Percentiles rank a stretch among this genome's conserved stretches.
These are phyloP conservation scores for Scylla paramamosain DNA, from an alignment of 1,140 invertebrate species.

Conservation along the genomic window DNA sequence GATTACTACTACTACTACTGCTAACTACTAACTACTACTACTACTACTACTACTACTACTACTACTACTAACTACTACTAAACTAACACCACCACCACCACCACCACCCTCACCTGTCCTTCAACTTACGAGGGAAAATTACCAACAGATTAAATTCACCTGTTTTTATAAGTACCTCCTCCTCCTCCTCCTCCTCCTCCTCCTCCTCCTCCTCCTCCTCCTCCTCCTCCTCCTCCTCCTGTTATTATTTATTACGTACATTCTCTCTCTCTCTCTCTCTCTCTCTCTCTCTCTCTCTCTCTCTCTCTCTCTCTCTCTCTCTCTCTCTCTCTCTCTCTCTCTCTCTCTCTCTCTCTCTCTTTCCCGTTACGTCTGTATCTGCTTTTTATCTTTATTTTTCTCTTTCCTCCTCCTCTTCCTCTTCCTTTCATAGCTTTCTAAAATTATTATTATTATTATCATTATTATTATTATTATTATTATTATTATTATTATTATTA, in stretches of 20 bases:
- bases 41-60: not conserved
- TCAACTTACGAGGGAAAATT: no score
- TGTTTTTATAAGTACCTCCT: no score
- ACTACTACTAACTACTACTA: no score
- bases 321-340: slow-evolving; percentile 37
- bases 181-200: no score
- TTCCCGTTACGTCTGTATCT: not conserved
- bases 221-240: not conserved
- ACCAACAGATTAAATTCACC: no score
- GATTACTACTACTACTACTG: not conserved
- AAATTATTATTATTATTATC: not conserved
- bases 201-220: not conserved
- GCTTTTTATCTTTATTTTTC: not conserved
- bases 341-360: slow-evolving; percentile 16
- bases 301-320: not conserved
- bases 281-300: not conserved
- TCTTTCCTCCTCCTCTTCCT: not conserved
- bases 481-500: not conserved
- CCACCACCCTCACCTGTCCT: no score
- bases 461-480: not conserved
- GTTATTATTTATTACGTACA: no score
- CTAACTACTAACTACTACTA: not conserved
- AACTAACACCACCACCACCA: no score
- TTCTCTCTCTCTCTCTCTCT: not conserved
- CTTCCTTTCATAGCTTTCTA: not conserved